Percentiles rank a stretch among this genome's conserved stretches.
Conservation (phyloP, 2,888 invertebrate species). For the Marasmarcha lunaedactyla region DNA sequence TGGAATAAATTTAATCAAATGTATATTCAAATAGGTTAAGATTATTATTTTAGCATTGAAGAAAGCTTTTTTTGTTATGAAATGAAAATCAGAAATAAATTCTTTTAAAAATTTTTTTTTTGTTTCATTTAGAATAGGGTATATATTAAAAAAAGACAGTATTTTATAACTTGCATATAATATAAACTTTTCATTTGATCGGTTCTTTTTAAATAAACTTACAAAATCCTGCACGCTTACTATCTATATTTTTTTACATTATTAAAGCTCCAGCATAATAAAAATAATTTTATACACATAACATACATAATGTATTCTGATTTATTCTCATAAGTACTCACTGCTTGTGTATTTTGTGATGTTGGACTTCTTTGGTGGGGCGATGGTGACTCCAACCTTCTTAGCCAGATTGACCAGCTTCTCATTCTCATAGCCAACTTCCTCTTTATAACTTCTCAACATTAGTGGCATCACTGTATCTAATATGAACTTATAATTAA, state of each 20-base stretch:
- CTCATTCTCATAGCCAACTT: constrained; percentile 70
- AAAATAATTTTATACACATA: constrained; percentile 52
- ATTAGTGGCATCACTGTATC: constrained; percentile 74
- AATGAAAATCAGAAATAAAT: neutral
- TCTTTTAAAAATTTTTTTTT: neutral
- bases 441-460: constrained; percentile 72
- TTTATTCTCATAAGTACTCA: constrained; percentile 71
- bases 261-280: constrained; percentile 68
- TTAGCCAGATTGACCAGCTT: constrained; percentile 60
- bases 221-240: constrained; percentile 65
- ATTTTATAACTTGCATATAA: constrained; percentile 61
- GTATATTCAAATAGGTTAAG: constrained; percentile 9
- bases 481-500: constrained; percentile 79
- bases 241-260: constrained; percentile 62
- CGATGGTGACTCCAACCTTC: constrained; percentile 64
- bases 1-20: constrained; percentile 1
- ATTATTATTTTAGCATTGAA: constrained; percentile 5
- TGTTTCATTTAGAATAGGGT: neutral
- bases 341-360: constrained; percentile 78
- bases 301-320: constrained; percentile 13
- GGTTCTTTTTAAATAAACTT: constrained; percentile 58
- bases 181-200: constrained; percentile 61
- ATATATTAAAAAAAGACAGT: too few relatives aligned
- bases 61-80: too few relatives aligned
- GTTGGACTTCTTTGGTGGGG: constrained; percentile 70